These are phyloP conservation scores for Octodon degus DNA, from an alignment of 2,113 vertebrate species.

Conservation along the genomic window DNA sequence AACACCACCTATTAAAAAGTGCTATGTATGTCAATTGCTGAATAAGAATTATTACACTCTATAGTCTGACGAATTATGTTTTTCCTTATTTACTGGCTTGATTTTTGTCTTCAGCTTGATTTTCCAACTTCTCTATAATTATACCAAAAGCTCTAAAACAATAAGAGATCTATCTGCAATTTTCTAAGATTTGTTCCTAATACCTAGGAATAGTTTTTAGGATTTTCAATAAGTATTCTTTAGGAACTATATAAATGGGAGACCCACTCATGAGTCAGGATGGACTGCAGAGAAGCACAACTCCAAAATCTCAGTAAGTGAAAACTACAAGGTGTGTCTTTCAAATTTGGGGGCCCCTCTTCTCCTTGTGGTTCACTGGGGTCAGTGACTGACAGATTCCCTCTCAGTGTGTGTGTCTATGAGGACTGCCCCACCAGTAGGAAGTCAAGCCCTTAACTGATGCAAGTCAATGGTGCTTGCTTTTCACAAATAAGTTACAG, in stretches of 20 bases:
- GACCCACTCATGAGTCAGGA: not conserved
- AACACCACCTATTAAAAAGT: not conserved
- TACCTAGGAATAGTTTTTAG: not conserved
- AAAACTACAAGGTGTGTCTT: not conserved
- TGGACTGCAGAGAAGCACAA: not conserved
- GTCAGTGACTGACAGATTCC: not conserved
- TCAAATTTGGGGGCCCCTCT: not conserved
- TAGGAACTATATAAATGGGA: not conserved
- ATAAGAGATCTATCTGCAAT: not conserved
- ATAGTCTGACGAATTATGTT: conserved; percentile 31
- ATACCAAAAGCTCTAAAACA: not conserved
- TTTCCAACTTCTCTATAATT: not conserved
- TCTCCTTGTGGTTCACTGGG: not conserved
- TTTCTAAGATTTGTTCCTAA: conserved; percentile 25
- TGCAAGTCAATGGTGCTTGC: not conserved
- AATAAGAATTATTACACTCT: conserved; percentile 12
- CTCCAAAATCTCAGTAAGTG: conserved; percentile 3
- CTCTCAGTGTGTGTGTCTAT: not conserved
- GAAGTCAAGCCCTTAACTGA: not conserved
- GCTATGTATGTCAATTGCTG: not conserved
- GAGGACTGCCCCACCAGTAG: not conserved
- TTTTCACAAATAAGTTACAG: conserved; percentile 37
- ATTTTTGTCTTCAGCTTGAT: conserved; percentile 35
- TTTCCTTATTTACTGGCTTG: conserved; percentile 6
- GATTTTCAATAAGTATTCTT: conserved; percentile 1